Conservation (phyloP, 2,113 vertebrate species). For the Python bivittatus region DNA sequence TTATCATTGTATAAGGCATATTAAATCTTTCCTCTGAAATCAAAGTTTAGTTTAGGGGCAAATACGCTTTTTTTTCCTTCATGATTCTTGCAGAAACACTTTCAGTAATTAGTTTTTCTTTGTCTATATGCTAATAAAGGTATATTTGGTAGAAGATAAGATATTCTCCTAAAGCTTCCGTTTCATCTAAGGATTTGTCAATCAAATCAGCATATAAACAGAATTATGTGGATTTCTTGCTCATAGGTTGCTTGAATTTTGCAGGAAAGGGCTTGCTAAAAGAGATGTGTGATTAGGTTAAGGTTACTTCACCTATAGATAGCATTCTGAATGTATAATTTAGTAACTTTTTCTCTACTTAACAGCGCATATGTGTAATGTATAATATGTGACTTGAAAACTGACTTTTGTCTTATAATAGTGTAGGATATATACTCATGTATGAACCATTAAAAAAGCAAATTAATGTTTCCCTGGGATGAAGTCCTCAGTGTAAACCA, state of each 20-base stretch:
- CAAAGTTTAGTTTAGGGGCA: not conserved
- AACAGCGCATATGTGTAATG: not conserved
- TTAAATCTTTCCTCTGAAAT: not conserved
- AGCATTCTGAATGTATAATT: not conserved
- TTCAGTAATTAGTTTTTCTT: not conserved
- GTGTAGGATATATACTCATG: not conserved
- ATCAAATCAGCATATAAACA: constrained; percentile 13
- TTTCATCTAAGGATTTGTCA: not conserved
- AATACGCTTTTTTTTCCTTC: not conserved
- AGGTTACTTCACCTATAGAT: not conserved
- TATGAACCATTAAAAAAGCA: not conserved
- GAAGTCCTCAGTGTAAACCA: not conserved
- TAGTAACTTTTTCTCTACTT: not conserved
- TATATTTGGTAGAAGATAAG: not conserved
- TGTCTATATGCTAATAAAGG: not conserved
- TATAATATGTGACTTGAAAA: not conserved
- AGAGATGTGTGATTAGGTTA: not conserved
- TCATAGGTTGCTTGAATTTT: not conserved
- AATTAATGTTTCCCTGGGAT: not conserved
- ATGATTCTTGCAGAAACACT: not conserved
- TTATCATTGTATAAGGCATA: not conserved
- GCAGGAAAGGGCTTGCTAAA: not conserved
- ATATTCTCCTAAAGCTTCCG: not conserved
- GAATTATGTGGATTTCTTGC: not conserved
- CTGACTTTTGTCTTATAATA: not conserved